phyloP scores from a whole-genome alignment of 1,140 invertebrate genomes.

The Trissolcus basalis region DNA sequence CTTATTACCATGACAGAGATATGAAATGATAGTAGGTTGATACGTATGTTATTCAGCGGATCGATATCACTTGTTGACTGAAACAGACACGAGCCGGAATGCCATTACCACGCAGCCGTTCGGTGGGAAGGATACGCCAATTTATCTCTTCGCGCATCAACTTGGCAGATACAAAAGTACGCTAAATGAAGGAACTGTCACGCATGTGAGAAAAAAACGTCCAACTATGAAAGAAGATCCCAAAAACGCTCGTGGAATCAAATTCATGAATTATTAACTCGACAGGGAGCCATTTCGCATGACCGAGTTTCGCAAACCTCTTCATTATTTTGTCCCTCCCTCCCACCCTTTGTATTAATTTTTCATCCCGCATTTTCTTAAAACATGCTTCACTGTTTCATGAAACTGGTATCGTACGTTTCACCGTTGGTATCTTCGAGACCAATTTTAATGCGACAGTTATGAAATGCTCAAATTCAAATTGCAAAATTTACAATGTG shows the following conservation, averaged over 20 bases:
- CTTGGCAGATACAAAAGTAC: conserved; percentile 20
- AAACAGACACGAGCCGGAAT: conserved; percentile 48
- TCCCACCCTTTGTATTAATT: too few relatives aligned
- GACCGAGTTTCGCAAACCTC: too few relatives aligned
- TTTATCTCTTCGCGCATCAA: conserved; percentile 37
- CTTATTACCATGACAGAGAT: conserved; percentile 39
- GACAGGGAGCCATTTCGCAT: too few relatives aligned
- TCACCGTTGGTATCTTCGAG: too few relatives aligned
- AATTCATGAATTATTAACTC: too few relatives aligned
- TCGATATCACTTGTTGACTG: conserved; percentile 58
- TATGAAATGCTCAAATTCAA: too few relatives aligned
- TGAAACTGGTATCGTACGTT: too few relatives aligned
- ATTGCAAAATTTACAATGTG: too few relatives aligned
- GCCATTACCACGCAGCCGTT: conserved; percentile 21
- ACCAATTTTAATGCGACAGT: too few relatives aligned
- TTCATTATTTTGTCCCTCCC: too few relatives aligned
- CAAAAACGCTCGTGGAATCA: not conserved
- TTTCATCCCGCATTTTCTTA: too few relatives aligned
- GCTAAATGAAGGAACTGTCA: conserved; percentile 3
- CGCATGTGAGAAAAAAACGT: not conserved
- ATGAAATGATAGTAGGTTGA: conserved; percentile 29
- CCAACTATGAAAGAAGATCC: not conserved
- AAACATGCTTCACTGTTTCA: too few relatives aligned
- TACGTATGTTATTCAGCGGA: conserved; percentile 42
- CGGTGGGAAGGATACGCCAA: conserved; percentile 22